A percentile compares a stretch with the other conserved stretches of the same genome.
phyloP scores from a whole-genome alignment of 2,113 vertebrate species.

The Neogale vison region DNA sequence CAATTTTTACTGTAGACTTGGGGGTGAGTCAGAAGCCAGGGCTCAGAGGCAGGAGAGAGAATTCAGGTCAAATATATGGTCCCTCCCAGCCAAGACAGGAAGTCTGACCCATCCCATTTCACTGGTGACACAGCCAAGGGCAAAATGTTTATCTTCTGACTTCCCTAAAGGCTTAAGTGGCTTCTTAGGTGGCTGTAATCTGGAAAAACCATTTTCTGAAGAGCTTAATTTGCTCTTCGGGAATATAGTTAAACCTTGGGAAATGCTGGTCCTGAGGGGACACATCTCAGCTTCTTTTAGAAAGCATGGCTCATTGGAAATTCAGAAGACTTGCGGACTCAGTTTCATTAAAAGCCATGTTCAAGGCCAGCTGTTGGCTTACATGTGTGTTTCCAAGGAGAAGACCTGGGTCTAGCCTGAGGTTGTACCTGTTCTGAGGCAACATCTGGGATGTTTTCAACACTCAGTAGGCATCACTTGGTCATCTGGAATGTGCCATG shows the following conservation, averaged over 20 bases:
- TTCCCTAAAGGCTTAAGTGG: neutral
- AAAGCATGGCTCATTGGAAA: neutral
- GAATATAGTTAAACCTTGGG: slow-evolving; percentile 28
- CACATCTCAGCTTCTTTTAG: slow-evolving; percentile 2
- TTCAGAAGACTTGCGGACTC: neutral
- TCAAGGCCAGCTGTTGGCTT: neutral
- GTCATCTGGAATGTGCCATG: neutral
- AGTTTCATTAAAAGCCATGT: neutral
- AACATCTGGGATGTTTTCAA: neutral
- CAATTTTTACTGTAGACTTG: neutral
- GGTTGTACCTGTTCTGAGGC: neutral
- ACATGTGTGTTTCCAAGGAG: neutral
- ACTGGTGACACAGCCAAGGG: neutral
- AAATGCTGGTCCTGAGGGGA: neutral
- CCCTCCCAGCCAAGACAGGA: neutral
- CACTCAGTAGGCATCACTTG: neutral
- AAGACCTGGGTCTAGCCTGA: neutral
- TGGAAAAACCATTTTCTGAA: slow-evolving; percentile 8
- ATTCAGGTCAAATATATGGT: neutral
- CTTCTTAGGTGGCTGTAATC: neutral
- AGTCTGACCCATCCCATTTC: neutral
- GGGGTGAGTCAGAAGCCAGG: neutral
- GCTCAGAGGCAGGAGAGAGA: neutral
- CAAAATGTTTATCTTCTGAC: neutral
- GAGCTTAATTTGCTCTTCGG: slow-evolving; percentile 30